phyloP scores from a whole-genome alignment of 2,797 vertebrate species.

The Enteromius anoplus region DNA sequence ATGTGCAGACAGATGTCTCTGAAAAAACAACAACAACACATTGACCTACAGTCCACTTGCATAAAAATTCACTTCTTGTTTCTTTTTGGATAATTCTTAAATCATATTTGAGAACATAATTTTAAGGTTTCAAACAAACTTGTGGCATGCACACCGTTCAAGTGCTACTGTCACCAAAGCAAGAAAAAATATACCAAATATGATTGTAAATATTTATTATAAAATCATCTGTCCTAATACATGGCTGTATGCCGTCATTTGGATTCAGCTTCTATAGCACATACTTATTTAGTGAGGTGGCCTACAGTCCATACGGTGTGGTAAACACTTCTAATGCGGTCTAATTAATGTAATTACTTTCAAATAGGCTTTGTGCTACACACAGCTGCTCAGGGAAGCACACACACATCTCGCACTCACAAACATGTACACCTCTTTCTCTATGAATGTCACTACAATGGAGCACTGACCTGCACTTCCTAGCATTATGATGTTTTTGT shows the following conservation, averaged over 20 bases:
- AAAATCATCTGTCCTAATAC: background rate
- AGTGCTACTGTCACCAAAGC: background rate
- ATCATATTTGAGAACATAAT: background rate
- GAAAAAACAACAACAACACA: background rate
- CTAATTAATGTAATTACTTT: slow-evolving; percentile 59
- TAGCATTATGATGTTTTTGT: slow-evolving; percentile 16
- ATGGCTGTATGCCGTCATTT: background rate
- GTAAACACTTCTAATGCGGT: slow-evolving; percentile 60
- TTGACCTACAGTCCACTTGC: background rate
- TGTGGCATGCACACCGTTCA: background rate
- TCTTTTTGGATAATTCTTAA: background rate
- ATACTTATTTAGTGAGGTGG: slow-evolving; percentile 12
- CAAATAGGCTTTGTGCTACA: slow-evolving; percentile 61
- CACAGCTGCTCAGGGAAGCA: slow-evolving; percentile 61
- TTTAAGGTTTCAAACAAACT: slow-evolving; percentile 6
- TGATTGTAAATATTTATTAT: background rate
- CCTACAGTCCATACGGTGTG: slow-evolving; percentile 41
- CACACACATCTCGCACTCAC: slow-evolving; percentile 13
- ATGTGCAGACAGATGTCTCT: slow-evolving; percentile 51
- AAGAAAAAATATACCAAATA: background rate
- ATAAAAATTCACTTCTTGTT: background rate
- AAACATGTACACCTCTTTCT: slow-evolving; percentile 26
- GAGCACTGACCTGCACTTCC: background rate
- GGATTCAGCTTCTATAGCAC: background rate
- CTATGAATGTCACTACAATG: background rate